Percentiles rank a stretch among this genome's conserved stretches.
These are phyloP conservation scores for Orchesella cincta DNA, from an alignment of 1,140 invertebrate genomes.

Conservation along the genomic window DNA sequence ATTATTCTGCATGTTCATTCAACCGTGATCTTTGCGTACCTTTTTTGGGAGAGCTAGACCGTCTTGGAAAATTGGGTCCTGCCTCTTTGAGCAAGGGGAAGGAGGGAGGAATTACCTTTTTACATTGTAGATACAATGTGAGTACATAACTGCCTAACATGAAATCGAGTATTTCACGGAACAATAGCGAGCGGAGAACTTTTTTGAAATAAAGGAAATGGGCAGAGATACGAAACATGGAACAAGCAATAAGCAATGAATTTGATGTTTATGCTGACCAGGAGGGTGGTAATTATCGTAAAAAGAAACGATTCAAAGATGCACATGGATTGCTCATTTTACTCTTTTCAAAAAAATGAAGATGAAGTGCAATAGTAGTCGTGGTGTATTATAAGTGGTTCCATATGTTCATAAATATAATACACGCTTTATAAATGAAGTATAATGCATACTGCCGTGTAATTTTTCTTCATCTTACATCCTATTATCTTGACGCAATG, in stretches of 20 bases:
- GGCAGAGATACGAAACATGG: not conserved
- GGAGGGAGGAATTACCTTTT: not conserved
- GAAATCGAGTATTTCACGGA: not conserved
- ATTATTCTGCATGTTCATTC: too few species aligned
- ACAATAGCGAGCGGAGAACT: not conserved
- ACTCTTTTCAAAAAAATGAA: not conserved
- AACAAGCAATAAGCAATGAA: not conserved
- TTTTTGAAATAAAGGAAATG: not conserved
- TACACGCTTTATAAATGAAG: not conserved
- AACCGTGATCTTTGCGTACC: too few species aligned
- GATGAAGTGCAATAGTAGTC: not conserved
- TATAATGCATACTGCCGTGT: too few species aligned
- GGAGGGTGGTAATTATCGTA: not conserved
- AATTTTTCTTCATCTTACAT: too few species aligned
- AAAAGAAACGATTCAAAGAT: constrained; percentile 14
- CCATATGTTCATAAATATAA: not conserved
- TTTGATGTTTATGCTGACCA: not conserved
- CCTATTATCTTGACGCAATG: not conserved
- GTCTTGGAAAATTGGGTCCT: not conserved
- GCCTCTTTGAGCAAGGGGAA: not conserved
- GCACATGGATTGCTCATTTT: not conserved
- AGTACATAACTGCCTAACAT: too few species aligned
- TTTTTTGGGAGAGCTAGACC: not conserved
- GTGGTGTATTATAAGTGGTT: not conserved
- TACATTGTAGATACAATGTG: too few species aligned